Evolutionary conservation across 2,797 vertebrate species (phyloP).

Genomic region (Fratercula arctica): DNA sequence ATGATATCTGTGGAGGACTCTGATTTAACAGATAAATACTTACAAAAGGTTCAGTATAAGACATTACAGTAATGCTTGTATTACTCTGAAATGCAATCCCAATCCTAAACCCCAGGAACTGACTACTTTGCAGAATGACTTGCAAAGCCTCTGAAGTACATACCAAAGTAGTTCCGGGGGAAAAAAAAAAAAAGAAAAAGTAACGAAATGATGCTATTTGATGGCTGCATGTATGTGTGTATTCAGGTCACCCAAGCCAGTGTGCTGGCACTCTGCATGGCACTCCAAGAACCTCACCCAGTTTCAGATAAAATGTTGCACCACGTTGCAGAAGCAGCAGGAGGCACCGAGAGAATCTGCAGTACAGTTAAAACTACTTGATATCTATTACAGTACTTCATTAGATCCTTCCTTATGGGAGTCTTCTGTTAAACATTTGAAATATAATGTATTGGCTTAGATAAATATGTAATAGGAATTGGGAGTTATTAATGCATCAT

Average conservation of each 20-base stretch:
- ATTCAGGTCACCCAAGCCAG: not conserved
- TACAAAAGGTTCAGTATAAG: not conserved
- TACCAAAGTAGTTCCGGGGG: not conserved
- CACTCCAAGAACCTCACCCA: not conserved
- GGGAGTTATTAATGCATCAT: not conserved
- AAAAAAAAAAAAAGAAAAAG: not conserved
- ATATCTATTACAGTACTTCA: not conserved
- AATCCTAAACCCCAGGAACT: not conserved
- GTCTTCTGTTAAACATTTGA: not conserved
- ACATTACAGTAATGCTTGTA: not conserved
- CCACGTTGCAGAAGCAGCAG: not conserved
- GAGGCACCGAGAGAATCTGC: not conserved
- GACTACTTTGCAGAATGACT: not conserved
- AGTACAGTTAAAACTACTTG: not conserved
- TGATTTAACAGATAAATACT: not conserved
- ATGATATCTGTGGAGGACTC: not conserved
- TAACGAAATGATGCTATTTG: not conserved
- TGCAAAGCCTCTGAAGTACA: not conserved
- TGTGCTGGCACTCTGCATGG: not conserved
- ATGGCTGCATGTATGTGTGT: fast-evolving
- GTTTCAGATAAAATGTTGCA: not conserved
- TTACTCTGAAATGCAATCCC: not conserved
- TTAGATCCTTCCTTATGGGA: conserved; percentile 2
- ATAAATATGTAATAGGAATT: conserved; percentile 12
- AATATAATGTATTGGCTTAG: conserved; percentile 24